Evolutionary conservation across 2,888 invertebrate genomes (phyloP).

Genomic region (Acleris sparsana): DNA sequence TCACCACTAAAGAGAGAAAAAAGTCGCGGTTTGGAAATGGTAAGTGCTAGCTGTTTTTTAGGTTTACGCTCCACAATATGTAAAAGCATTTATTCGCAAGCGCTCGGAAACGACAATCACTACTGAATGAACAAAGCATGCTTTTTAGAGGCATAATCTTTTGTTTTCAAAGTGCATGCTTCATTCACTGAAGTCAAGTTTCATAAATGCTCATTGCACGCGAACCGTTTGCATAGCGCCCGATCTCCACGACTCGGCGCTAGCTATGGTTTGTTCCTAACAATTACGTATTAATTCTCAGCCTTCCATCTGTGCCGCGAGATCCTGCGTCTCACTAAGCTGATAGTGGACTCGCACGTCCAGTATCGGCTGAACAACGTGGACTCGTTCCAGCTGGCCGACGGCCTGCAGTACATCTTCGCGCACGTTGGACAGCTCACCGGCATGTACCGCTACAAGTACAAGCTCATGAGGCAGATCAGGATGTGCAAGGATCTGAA

Average conservation of each 20-base stretch:
- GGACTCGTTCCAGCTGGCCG: conserved; percentile 98
- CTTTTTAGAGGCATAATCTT: too few relatives aligned
- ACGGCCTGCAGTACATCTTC: conserved; percentile 99
- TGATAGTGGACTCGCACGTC: conserved; percentile 99
- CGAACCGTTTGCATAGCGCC: too few relatives aligned
- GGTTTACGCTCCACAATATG: too few relatives aligned
- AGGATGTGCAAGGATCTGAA: conserved; percentile 99
- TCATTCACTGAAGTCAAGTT: too few relatives aligned
- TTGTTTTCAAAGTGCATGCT: too few relatives aligned
- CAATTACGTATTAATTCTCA: conserved; percentile 48
- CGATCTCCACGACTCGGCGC: too few relatives aligned
- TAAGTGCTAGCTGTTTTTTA: conserved; percentile 59
- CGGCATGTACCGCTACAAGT: conserved; percentile 99
- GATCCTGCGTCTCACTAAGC: conserved; percentile 98
- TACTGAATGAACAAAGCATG: too few relatives aligned
- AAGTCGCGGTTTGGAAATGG: conserved; percentile 98
- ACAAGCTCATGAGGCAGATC: conserved; percentile 99
- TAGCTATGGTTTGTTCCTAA: too few relatives aligned
- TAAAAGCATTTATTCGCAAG: too few relatives aligned
- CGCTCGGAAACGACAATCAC: too few relatives aligned
- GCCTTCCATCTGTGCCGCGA: conserved; percentile 99
- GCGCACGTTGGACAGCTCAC: conserved; percentile 99
- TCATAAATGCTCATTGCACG: too few relatives aligned
- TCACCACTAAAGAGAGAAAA: conserved; percentile 99
- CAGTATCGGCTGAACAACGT: conserved; percentile 99